Evolutionary conservation across 2,888 invertebrate genomes (phyloP), one percentile per base, ranked within the genome.

Genomic region (Sclerodermus sp.): DNA sequence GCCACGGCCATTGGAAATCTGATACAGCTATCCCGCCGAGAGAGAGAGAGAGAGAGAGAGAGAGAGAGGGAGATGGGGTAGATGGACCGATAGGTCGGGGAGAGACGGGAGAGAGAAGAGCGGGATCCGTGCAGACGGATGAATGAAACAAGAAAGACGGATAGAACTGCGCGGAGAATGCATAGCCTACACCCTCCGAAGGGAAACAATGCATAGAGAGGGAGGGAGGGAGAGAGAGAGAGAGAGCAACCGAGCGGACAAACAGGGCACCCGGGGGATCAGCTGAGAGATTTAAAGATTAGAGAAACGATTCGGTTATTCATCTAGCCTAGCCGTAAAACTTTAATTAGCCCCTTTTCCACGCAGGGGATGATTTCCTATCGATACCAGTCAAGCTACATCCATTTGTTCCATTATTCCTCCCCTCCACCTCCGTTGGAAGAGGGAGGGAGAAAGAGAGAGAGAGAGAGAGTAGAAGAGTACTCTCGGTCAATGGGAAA

Each of bases 1-100:
- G 60, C 60, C 53, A 32, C 40, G 58, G 48, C 64, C 58, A 61
- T 61, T 40, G 58, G 64, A 64, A 64, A 64, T 64, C 62, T 64
- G 64, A 64, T 64, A 64, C 65, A 51, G 45, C 47, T 46, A 58
- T 62, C 44, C 49, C 41, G 47, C 9, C 1, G 14, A 44, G 10
- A 13, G 16, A 41, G 36, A n/a, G n/a, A n/a, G n/a, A n/a, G n/a
- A n/a, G n/a, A n/a, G n/a, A n/a, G n/a, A n/a, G n/a, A n/a, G n/a
- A n/a, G n/a, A n/a, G n/a, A n/a, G n/a, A n/a, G n/a, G n/a, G n/a
- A n/a, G n/a, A n/a, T n/a, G n/a, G n/a, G n/a, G n/a, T n/a, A n/a
- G n/a, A 34, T 34, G 34, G 34, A 23, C 23, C 23, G 34, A 34
- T 34, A 13, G 34, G 13, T 12, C 12, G 34, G 6, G 34, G 13